Conservation (phyloP, 2,888 invertebrate species). For the Clunio marinus region DNA sequence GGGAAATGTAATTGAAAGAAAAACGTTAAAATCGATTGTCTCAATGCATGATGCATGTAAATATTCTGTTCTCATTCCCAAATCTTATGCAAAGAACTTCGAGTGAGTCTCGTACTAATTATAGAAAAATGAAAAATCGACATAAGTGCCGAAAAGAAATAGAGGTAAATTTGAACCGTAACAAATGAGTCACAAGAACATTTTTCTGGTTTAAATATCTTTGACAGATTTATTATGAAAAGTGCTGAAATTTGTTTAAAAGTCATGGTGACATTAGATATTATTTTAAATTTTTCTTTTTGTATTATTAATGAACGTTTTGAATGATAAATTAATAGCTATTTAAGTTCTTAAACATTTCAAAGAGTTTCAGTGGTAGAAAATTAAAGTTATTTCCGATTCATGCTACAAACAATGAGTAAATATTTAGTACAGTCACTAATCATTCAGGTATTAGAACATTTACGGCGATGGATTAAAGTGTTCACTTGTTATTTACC, state of each 20-base stretch:
- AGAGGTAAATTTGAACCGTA: background rate
- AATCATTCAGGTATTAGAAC: conserved; percentile 9
- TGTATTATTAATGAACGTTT: background rate
- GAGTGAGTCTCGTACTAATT: background rate
- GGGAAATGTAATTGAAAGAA: background rate
- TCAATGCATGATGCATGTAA: too few relatives aligned
- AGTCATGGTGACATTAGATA: background rate
- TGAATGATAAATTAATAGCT: background rate
- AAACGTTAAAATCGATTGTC: background rate
- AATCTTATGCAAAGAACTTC: too few relatives aligned
- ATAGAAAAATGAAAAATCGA: background rate
- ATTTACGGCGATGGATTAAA: background rate
- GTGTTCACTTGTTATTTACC: background rate
- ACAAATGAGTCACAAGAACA: background rate
- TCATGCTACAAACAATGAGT: too few relatives aligned
- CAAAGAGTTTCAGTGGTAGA: background rate
- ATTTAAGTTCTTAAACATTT: background rate
- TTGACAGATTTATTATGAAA: background rate
- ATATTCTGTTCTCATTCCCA: too few relatives aligned
- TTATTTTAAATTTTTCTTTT: too few relatives aligned
- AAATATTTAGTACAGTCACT: too few relatives aligned
- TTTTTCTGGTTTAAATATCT: background rate
- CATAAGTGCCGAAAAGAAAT: background rate
- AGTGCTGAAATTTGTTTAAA: conserved; percentile 16
- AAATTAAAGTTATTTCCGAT: background rate